Evolutionary conservation across 2,797 vertebrate genomes (phyloP), one percentile per base, ranked within the genome.

Genomic region (Leptodactylus fallax): DNA sequence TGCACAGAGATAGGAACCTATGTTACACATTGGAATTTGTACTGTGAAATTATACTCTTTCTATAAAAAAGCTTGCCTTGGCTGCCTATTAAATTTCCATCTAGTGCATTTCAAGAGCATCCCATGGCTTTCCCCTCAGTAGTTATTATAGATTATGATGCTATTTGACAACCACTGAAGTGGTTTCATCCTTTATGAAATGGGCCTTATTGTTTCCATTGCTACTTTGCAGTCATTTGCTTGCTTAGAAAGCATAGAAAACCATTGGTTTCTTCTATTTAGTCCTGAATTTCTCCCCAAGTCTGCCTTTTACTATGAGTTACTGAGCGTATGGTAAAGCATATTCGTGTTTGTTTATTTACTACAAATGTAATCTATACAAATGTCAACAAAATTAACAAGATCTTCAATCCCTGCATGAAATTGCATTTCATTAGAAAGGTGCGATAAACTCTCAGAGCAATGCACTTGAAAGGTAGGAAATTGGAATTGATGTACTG

Each of bases 381-480:
- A 80, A 82, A 81, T 81, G 85, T 87, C 85, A 87, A 87, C 85
- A 87, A 87, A 81, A 87, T 87, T 81, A 81, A 87, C 85, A 78
- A 79, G 81, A 83, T 78, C 60, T 77, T 87, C 72, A 77, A 87
- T 87, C 61, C 81, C 72, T 87, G 86, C 86, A 83, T 83, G 76
- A 78, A 83, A 83, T 69, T 83, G 74, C 25, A 78, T 65, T 83
- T 87, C 86, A 87, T 87, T 87, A 87, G 86, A 55, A 83, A 87
- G 80, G 71, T 83, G 72, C 61, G 56, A 83, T 87, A 87, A 83
- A 87, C 85, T 81, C 67, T 81, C 74, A 72, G 49, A 78, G 86
- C 61, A 83, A 81, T 58, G 51, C 63, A 19, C 72, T 56, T 83
- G 72, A 87, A 87, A 81, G 78, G 65, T 87, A 87, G 53, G 55